These are phyloP conservation scores for Galeruca laticollis DNA, from an alignment of 2,888 invertebrate species.

Conservation along the genomic window DNA sequence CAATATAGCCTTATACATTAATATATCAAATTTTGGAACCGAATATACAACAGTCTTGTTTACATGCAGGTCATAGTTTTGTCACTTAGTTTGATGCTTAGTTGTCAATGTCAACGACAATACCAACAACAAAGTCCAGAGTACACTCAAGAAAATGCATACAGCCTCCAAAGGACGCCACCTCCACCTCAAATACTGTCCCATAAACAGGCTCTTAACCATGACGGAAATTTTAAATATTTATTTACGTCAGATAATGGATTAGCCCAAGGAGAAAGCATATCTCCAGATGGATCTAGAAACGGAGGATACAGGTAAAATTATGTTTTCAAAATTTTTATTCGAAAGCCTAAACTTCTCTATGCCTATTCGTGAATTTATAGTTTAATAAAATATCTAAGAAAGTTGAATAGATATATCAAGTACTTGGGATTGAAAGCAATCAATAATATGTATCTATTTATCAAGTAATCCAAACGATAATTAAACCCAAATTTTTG, in stretches of 20 bases:
- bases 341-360: neutral
- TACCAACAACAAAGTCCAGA: constrained; percentile 27
- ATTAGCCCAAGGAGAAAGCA: constrained; percentile 76
- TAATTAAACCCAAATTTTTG: no score
- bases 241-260: constrained; percentile 79
- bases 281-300: constrained; percentile 76
- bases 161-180: constrained; percentile 55
- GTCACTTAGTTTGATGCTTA: constrained; percentile 46
- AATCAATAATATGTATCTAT: no score
- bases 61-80: constrained; percentile 47
- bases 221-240: constrained; percentile 77
- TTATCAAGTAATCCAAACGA: no score
- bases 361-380: neutral
- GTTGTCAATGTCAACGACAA: constrained; percentile 47
- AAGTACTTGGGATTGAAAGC: neutral
- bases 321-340: neutral
- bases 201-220: constrained; percentile 74
- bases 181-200: constrained; percentile 70
- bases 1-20: no score
- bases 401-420: no score
- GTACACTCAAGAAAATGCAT: constrained; percentile 47
- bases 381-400: neutral
- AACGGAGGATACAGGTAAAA: constrained; percentile 66
- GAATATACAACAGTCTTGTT: neutral
- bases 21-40: neutral